Evolutionary conservation across 2,113 vertebrate species (phyloP), one percentile per base, ranked within the genome.

Genomic region (Pogonocichla stellata): DNA sequence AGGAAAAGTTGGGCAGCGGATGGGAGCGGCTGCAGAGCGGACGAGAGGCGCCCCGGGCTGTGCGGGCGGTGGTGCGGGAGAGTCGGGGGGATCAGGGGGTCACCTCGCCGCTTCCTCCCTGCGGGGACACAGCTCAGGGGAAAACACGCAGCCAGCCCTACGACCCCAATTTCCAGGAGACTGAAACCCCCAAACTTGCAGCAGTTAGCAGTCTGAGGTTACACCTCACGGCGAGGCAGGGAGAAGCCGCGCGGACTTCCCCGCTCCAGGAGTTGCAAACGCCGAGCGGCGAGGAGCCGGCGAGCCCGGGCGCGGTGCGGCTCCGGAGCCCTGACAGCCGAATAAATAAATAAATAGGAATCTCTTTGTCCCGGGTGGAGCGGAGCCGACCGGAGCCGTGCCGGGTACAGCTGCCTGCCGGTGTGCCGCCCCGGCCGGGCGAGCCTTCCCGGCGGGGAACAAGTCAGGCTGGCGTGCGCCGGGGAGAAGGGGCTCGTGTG

Each of bases 181-280:
- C 96, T 16, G 79, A 91, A 61, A 71, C 90, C 88, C 88, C 93
- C 83, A 14, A 94, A 79, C 57, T 80, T n/a, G n/a, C n/a, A 74
- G 86, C 79, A 62, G 93, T 51, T 82, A 85, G 75, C 96, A 84
- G 94, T 87, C 51, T 92, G 95, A 97, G 97, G 97, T 97, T 98
- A 88, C 91, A 48, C 78, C 78, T 69, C 64, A 13, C 34, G 54
- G 94, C 75, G 47, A 79, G 90, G 95, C 96, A 86, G 95, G 83
- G 93, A 73, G 96, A 83, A 94, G 38, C 93, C 90, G 47, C 88
- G 65, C 75, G 70, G 33, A 22, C 22, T 74, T 26, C 38, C 13
- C 23, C 80, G 96, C 91, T 89, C 83, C 85, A 5, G 56, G 95
- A 97, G 97, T 98, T 97, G 95, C 95, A 95, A 95, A 96, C 96